These are phyloP conservation scores for Phalera bucephala DNA, from an alignment of 2,888 invertebrate species.

Conservation along the genomic window DNA sequence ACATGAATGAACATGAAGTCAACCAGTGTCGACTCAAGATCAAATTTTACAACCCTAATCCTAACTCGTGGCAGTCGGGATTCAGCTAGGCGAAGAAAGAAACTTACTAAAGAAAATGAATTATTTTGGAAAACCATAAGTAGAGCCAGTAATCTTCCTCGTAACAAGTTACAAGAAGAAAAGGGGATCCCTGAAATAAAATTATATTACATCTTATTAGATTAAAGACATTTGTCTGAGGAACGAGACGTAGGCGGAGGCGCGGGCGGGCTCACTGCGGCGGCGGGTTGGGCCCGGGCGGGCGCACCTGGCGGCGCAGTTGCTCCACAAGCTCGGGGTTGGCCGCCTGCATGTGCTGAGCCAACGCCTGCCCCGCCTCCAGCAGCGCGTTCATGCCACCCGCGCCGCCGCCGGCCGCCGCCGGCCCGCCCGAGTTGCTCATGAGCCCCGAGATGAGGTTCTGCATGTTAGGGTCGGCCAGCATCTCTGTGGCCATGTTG, in stretches of 20 bases:
- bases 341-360: slow-evolving; percentile 90
- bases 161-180: slow-evolving; percentile 1
- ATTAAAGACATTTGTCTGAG: slow-evolving; percentile 17
- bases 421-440: slow-evolving; percentile 43
- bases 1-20: background rate
- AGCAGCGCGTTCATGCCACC: slow-evolving; percentile 68
- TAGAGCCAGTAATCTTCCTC: too few species aligned
- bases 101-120: too few species aligned
- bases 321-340: slow-evolving; percentile 93
- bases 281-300: slow-evolving; percentile 54
- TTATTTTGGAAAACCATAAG: too few species aligned
- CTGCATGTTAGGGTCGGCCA: slow-evolving; percentile 92
- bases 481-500: slow-evolving; percentile 92
- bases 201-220: slow-evolving; percentile 32
- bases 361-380: slow-evolving; percentile 90
- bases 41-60: background rate
- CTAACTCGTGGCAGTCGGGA: background rate
- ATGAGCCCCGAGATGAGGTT: slow-evolving; percentile 87
- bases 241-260: slow-evolving; percentile 6
- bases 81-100: too few species aligned
- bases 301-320: slow-evolving; percentile 86
- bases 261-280: slow-evolving; percentile 33
- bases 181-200: slow-evolving; percentile 22
- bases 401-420: slow-evolving; percentile 82
- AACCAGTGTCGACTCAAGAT: background rate